Conservation (phyloP, 37 sponge, comb jelly and placozoan genomes). For the Agelas oroides region DNA sequence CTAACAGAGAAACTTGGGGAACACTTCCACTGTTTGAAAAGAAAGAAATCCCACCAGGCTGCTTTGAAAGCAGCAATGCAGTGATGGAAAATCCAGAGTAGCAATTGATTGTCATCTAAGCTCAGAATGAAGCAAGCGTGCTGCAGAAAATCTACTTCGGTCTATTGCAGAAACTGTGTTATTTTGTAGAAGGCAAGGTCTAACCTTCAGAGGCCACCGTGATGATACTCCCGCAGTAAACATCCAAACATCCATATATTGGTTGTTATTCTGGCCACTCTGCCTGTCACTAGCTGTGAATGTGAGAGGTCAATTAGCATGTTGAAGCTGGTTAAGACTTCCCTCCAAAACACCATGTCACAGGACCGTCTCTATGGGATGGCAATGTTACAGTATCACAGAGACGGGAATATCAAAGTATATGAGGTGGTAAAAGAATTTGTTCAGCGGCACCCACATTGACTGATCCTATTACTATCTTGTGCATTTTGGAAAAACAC, state of each 20-base stretch:
- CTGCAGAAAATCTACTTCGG: constrained; percentile 46
- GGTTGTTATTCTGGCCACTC: constrained; percentile 43
- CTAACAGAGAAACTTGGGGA: constrained; percentile 8
- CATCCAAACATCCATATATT: constrained; percentile 72
- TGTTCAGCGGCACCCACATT: too few relatives aligned
- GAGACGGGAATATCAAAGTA: too few relatives aligned
- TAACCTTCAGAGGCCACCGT: constrained; percentile 66
- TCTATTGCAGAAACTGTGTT: constrained; percentile 69
- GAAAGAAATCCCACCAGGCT: constrained; percentile 59
- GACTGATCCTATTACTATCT: too few relatives aligned
- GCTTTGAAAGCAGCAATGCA: constrained; percentile 25
- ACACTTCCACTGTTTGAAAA: constrained; percentile 19
- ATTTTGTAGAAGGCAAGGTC: constrained; percentile 59
- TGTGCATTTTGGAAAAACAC: too few relatives aligned
- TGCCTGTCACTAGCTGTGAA: constrained; percentile 74
- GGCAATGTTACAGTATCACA: too few relatives aligned
- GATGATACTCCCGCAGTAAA: constrained; percentile 42
- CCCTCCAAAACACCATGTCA: constrained; percentile 43
- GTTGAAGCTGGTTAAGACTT: constrained; percentile 41
- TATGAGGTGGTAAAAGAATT: too few relatives aligned
- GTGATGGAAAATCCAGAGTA: constrained; percentile 27
- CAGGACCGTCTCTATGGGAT: constrained; percentile 46
- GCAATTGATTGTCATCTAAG: constrained; percentile 43
- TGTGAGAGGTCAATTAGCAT: constrained; percentile 73
- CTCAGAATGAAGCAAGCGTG: constrained; percentile 26